A percentile compares a stretch with the other conserved stretches of the same genome.
Evolutionary conservation across 2,888 invertebrate genomes (phyloP).

Genomic region (Nezara viridula): DNA sequence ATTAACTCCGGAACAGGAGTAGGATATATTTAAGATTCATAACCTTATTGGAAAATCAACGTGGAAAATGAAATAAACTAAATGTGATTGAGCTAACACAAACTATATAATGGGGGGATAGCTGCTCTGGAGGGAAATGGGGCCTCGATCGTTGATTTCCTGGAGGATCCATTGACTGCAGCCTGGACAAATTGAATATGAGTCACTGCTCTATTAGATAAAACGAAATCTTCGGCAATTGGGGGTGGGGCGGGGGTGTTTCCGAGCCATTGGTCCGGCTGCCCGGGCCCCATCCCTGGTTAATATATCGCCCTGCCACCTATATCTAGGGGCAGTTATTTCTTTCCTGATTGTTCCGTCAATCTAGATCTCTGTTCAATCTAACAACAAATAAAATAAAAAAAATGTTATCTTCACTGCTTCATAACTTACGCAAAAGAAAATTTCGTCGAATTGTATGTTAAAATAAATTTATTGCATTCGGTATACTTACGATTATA

Average conservation of each 20-base stretch:
- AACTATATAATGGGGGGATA: conserved; percentile 46
- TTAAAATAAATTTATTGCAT: too few species aligned
- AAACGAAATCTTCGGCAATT: conserved; percentile 51
- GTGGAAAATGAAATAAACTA: conserved; percentile 32
- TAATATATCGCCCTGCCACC: neutral
- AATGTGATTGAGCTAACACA: conserved; percentile 18
- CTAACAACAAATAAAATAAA: neutral
- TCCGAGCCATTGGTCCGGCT: conserved; percentile 42
- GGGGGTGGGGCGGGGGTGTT: conserved; percentile 28
- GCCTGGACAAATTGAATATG: conserved; percentile 55
- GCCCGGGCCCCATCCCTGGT: neutral
- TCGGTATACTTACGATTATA: too few species aligned
- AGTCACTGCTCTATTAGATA: conserved; percentile 56
- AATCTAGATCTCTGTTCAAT: neutral
- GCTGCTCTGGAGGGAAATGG: conserved; percentile 39
- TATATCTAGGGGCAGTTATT: neutral
- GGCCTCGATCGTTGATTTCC: conserved; percentile 48
- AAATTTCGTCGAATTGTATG: too few species aligned
- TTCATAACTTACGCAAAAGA: too few species aligned
- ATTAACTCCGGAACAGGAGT: neutral
- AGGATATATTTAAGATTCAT: neutral
- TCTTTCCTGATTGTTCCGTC: neutral
- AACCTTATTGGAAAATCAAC: conserved; percentile 22
- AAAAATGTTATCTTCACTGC: too few species aligned
- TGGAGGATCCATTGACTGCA: conserved; percentile 30